phyloP scores from a whole-genome alignment of 2,113 vertebrate species.

The Epinephelus lanceolatus region DNA sequence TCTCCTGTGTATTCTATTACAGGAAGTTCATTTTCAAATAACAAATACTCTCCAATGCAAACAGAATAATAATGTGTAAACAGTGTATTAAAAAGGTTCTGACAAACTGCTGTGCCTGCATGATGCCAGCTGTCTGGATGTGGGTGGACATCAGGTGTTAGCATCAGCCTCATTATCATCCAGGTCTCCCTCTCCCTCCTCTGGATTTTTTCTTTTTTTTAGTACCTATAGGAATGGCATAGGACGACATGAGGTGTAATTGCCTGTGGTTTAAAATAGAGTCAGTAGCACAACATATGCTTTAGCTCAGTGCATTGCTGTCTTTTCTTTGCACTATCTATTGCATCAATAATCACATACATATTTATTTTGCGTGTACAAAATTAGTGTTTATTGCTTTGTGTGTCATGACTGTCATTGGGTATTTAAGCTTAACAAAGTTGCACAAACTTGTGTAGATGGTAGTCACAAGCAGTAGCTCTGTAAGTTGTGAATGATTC shows the following conservation, averaged over 20 bases:
- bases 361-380: not conserved
- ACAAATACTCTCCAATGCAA: slow-evolving; percentile 5
- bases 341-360: not conserved
- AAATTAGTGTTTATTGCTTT: not conserved
- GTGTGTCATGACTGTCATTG: not conserved
- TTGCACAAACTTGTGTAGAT: not conserved
- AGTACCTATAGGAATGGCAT: not conserved
- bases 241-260: slow-evolving; percentile 18
- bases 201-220: slow-evolving; percentile 15
- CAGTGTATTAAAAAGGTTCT: slow-evolving; percentile 30
- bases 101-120: slow-evolving; percentile 54
- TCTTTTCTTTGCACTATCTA: slow-evolving; percentile 10
- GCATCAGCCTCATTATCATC: slow-evolving; percentile 53
- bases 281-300: slow-evolving; percentile 9
- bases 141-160: slow-evolving; percentile 56
- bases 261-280: slow-evolving; percentile 24
- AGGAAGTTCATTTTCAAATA: slow-evolving; percentile 31
- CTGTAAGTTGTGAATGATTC: not conserved
- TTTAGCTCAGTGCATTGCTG: not conserved
- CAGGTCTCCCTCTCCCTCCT: slow-evolving; percentile 14
- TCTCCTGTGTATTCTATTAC: not conserved
- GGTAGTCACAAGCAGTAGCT: not conserved
- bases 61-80: slow-evolving; percentile 36
- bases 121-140: slow-evolving; percentile 54
- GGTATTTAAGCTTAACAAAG: not conserved